These are phyloP conservation scores for Gobio occitaniae DNA, from an alignment of 2,797 vertebrate genomes.

Conservation along the genomic window DNA sequence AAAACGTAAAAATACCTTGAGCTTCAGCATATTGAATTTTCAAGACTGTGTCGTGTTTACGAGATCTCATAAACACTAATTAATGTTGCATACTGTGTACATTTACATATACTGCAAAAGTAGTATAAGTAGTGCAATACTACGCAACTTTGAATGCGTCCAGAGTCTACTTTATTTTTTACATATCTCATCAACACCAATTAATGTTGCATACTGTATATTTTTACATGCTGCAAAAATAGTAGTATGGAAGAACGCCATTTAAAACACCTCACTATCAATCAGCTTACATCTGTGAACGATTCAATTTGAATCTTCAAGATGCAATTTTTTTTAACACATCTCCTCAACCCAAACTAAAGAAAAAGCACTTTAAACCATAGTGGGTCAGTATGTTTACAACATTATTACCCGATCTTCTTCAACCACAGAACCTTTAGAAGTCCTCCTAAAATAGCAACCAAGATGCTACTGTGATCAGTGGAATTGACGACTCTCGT, in stretches of 20 bases:
- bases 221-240: background rate
- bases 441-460: conserved; percentile 21
- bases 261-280: conserved; percentile 8
- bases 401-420: background rate
- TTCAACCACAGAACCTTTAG: background rate
- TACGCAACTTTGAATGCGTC: background rate
- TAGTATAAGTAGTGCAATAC: background rate
- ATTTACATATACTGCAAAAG: background rate
- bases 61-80: background rate
- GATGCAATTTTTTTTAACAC: background rate
- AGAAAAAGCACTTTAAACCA: background rate
- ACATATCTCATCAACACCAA: background rate
- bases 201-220: background rate
- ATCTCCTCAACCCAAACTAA: background rate
- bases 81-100: background rate
- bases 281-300: background rate
- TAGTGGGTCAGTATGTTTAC: background rate
- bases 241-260: background rate
- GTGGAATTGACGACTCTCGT: background rate
- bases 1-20: background rate
- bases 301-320: background rate
- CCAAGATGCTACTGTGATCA: background rate
- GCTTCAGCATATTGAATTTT: background rate
- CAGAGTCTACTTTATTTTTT: background rate
- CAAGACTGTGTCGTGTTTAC: background rate